A percentile compares a stretch with the other conserved stretches of the same genome.
Evolutionary conservation across 2,888 invertebrate species (phyloP).

Genomic region (Caenorhabditis parvicauda): DNA sequence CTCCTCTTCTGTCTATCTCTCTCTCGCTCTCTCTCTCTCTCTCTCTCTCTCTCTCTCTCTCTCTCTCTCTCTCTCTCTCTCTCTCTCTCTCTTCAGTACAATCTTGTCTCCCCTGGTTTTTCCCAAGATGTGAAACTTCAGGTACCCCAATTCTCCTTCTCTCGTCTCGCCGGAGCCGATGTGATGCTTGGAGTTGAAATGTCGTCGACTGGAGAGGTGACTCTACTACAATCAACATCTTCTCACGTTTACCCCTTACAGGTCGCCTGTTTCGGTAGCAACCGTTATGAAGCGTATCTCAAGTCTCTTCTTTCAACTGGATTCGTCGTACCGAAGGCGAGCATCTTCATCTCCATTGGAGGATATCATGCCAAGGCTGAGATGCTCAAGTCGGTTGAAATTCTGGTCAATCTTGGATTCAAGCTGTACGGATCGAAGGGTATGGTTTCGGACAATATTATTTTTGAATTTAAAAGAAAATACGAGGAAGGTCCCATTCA

Average conservation of each 20-base stretch:
- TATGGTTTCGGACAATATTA: too few relatives aligned
- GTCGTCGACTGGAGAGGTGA: constrained; percentile 92
- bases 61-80: constrained; percentile 3
- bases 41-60: neutral
- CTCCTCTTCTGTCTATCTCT: too few relatives aligned
- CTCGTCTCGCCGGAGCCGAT: constrained; percentile 90
- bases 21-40: too few relatives aligned
- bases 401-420: constrained; percentile 85
- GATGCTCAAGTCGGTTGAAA: constrained; percentile 78
- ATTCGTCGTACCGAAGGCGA: constrained; percentile 78
- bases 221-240: constrained; percentile 48
- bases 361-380: constrained; percentile 93
- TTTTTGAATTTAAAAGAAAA: too few relatives aligned
- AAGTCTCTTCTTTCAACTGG: constrained; percentile 97
- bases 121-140: too few relatives aligned
- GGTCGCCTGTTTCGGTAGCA: constrained; percentile 99
- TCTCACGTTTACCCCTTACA: too few relatives aligned
- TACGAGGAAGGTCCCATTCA: too few relatives aligned
- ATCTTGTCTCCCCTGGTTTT: constrained; percentile 2
- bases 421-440: constrained; percentile 91
- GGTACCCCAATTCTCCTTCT: constrained; percentile 97
- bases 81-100: neutral
- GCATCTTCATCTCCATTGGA: constrained; percentile 91
- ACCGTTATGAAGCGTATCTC: constrained; percentile 92
- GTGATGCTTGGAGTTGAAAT: constrained; percentile 98